Evolutionary conservation across 2,113 vertebrate genomes (phyloP).

Genomic region (Microtus ochrogaster): DNA sequence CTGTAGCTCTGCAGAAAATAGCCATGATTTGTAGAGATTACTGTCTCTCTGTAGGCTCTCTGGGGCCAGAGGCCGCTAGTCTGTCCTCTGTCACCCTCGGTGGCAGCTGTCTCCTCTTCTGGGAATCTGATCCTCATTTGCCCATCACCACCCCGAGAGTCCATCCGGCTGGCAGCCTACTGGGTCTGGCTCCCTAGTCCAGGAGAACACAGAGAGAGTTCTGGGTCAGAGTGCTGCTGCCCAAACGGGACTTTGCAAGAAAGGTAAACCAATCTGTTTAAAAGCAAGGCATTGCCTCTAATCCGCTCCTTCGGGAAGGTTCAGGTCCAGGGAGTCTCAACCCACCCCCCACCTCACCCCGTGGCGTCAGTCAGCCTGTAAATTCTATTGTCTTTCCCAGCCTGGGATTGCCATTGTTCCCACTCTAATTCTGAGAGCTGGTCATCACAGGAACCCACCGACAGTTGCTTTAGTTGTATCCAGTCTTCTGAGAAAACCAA

Average conservation of each 20-base stretch:
- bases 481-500: neutral
- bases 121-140: conserved; percentile 46
- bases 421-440: neutral
- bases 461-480: neutral
- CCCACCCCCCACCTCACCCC: neutral
- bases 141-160: neutral
- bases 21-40: neutral
- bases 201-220: conserved; percentile 31
- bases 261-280: neutral
- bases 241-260: neutral
- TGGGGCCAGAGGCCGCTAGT: neutral
- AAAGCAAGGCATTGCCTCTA: too few relatives aligned
- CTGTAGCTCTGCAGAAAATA: neutral
- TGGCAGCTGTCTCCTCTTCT: neutral
- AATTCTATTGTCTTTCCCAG: neutral
- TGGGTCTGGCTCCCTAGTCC: neutral
- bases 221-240: neutral
- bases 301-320: neutral
- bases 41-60: neutral
- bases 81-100: neutral
- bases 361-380: neutral
- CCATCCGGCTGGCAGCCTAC: neutral
- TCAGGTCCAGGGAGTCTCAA: neutral
- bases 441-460: neutral
- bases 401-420: neutral